Conservation (phyloP, 2,888 invertebrate species). For the Pharmacophagus antenor region DNA sequence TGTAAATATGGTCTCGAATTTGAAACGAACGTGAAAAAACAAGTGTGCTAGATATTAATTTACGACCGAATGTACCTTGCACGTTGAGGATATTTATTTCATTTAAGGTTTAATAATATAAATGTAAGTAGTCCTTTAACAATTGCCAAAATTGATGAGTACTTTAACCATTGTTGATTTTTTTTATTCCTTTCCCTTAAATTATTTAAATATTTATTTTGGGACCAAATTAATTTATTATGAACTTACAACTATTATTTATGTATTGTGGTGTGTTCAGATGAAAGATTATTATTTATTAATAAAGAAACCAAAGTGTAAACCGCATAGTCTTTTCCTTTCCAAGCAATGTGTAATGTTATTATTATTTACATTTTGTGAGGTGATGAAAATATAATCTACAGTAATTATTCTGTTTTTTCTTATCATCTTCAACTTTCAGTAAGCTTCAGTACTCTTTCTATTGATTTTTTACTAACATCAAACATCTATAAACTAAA, state of each 20-base stretch:
- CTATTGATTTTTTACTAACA: too few relatives aligned
- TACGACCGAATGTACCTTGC: conserved; percentile 63
- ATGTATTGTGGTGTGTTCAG: conserved; percentile 74
- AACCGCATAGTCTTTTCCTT: conserved; percentile 71
- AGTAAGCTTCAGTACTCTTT: too few relatives aligned
- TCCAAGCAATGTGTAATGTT: conserved; percentile 51
- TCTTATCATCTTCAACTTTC: conserved; percentile 14
- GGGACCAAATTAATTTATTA: conserved; percentile 81
- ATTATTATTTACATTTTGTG: conserved; percentile 61
- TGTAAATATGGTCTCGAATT: conserved; percentile 65
- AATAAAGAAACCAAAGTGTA: conserved; percentile 80
- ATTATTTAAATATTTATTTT: conserved; percentile 78
- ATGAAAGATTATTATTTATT: conserved; percentile 75
- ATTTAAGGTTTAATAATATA: conserved; percentile 68
- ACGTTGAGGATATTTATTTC: conserved; percentile 74
- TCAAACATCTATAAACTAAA: too few relatives aligned
- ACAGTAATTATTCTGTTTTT: conserved; percentile 46
- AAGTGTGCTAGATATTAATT: conserved; percentile 53
- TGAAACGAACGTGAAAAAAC: conserved; percentile 46
- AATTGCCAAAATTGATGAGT: conserved; percentile 79
- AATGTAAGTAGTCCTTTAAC: conserved; percentile 74
- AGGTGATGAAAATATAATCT: conserved; percentile 65
- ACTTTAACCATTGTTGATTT: conserved; percentile 73
- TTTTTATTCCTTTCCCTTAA: conserved; percentile 66
- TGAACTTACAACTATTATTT: conserved; percentile 66